phyloP scores from a whole-genome alignment of 2,888 invertebrate genomes.

The Microctonus brassicae region DNA sequence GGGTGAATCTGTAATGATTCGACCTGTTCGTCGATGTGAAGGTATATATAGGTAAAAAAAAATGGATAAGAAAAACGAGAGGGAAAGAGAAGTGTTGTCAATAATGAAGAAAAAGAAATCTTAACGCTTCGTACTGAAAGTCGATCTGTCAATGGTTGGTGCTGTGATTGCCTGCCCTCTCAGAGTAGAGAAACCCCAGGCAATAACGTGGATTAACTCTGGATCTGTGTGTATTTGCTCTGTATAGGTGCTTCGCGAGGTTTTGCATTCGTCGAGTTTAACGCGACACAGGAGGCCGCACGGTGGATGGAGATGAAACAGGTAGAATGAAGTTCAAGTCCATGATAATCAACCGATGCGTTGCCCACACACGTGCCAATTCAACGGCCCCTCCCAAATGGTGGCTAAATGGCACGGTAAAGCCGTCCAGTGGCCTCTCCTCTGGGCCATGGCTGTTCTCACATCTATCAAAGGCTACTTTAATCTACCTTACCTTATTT shows the following conservation, averaged over 20 bases:
- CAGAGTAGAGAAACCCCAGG: slow-evolving; percentile 67
- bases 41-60: slow-evolving; percentile 22
- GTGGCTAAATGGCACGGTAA: slow-evolving; percentile 68
- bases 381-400: slow-evolving; percentile 59
- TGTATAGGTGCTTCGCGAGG: slow-evolving; percentile 90
- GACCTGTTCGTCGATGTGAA: neutral
- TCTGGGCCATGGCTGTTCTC: slow-evolving; percentile 67
- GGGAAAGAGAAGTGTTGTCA: slow-evolving; percentile 34
- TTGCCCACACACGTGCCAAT: slow-evolving; percentile 62
- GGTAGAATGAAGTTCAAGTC: slow-evolving; percentile 73
- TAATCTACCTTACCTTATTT: slow-evolving; percentile 60
- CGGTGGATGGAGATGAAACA: slow-evolving; percentile 94
- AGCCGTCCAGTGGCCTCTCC: slow-evolving; percentile 63
- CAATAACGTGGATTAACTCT: slow-evolving; percentile 69
- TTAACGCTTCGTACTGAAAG: slow-evolving; percentile 62
- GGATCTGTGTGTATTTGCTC: slow-evolving; percentile 75
- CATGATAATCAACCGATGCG: slow-evolving; percentile 67
- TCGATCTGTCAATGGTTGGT: slow-evolving; percentile 69
- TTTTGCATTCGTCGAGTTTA: slow-evolving; percentile 92
- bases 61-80: slow-evolving; percentile 21
- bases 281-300: slow-evolving; percentile 87
- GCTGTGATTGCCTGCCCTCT: slow-evolving; percentile 70
- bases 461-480: slow-evolving; percentile 66
- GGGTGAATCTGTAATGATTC: neutral
- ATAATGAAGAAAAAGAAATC: slow-evolving; percentile 48